Percentiles rank a stretch among this genome's conserved stretches.
Conservation (phyloP, 2,797 vertebrate genomes). For the Staurois parvus region DNA sequence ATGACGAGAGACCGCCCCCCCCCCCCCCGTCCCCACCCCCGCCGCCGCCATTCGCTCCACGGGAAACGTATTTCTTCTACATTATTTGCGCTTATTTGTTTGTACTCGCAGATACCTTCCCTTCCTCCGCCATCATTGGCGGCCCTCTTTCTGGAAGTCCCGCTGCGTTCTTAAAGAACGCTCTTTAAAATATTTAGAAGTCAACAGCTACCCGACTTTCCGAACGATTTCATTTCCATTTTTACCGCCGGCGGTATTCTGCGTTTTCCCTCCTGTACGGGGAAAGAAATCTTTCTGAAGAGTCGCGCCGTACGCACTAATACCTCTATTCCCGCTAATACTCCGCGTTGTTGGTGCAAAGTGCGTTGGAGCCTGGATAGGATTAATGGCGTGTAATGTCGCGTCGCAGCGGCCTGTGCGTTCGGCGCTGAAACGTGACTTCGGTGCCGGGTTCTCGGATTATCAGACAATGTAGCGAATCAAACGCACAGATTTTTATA, state of each 20-base stretch:
- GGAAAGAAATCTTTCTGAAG: neutral
- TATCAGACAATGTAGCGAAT: no score
- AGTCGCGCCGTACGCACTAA: neutral
- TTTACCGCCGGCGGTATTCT: neutral
- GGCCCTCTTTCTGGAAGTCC: no score
- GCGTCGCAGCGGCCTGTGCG: neutral
- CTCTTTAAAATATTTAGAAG: conserved; percentile 30
- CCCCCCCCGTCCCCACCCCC: neutral
- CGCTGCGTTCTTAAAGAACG: conserved; percentile 26
- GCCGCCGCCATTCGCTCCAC: neutral
- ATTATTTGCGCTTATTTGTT: conserved; percentile 38
- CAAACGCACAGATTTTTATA: no score
- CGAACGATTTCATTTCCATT: conserved; percentile 34
- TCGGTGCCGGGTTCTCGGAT: no score
- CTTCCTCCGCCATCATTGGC: neutral
- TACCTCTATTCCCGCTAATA: conserved; percentile 14
- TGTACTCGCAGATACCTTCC: conserved; percentile 23
- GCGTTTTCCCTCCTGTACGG: neutral
- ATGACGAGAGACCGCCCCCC: neutral
- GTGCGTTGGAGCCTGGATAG: neutral
- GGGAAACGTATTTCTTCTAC: conserved; percentile 12
- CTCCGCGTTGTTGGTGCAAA: neutral
- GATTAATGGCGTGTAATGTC: conserved; percentile 3
- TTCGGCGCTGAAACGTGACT: no score
- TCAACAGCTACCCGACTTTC: conserved; percentile 27